Percentiles rank a stretch among this genome's conserved stretches.
These are phyloP conservation scores for Lithosia quadra DNA, from an alignment of 2,888 invertebrate species.

Conservation along the genomic window DNA sequence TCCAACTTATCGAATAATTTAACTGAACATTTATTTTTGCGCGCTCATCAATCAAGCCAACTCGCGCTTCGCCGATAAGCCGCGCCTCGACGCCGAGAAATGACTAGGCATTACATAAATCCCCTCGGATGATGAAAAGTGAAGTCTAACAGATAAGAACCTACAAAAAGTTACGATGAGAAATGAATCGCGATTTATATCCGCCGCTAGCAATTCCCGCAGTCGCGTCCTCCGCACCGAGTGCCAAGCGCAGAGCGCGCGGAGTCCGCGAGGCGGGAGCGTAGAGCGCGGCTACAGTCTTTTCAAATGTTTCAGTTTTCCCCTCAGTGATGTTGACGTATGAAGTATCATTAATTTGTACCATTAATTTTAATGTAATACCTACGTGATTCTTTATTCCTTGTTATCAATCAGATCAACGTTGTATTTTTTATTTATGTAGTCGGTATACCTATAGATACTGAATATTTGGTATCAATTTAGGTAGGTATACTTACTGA, in stretches of 20 bases:
- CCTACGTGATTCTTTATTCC: not conserved
- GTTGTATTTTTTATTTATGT: not conserved
- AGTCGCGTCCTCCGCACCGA: constrained; percentile 49
- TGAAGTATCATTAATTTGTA: constrained; percentile 19
- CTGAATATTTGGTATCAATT: not conserved
- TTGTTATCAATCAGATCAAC: not conserved
- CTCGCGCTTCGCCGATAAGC: constrained; percentile 85
- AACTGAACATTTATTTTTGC: constrained; percentile 88
- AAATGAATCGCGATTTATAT: constrained; percentile 88
- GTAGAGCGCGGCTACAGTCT: constrained; percentile 10
- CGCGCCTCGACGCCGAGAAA: constrained; percentile 87
- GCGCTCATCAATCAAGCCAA: constrained; percentile 87
- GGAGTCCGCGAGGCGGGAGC: not conserved
- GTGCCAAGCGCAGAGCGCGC: not conserved
- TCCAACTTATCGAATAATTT: constrained; percentile 88
- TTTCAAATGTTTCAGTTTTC: constrained; percentile 22
- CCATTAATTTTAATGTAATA: constrained; percentile 2
- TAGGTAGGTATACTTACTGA: not conserved
- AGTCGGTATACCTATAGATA: not conserved
- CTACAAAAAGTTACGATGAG: constrained; percentile 88
- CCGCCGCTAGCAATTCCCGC: constrained; percentile 73
- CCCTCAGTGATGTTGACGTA: constrained; percentile 17
- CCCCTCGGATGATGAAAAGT: constrained; percentile 88
- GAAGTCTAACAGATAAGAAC: constrained; percentile 88
- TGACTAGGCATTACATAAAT: constrained; percentile 88